Evolutionary conservation across 2,113 vertebrate genomes (phyloP), one percentile per base, ranked within the genome.

Genomic region (Nicator chloris): DNA sequence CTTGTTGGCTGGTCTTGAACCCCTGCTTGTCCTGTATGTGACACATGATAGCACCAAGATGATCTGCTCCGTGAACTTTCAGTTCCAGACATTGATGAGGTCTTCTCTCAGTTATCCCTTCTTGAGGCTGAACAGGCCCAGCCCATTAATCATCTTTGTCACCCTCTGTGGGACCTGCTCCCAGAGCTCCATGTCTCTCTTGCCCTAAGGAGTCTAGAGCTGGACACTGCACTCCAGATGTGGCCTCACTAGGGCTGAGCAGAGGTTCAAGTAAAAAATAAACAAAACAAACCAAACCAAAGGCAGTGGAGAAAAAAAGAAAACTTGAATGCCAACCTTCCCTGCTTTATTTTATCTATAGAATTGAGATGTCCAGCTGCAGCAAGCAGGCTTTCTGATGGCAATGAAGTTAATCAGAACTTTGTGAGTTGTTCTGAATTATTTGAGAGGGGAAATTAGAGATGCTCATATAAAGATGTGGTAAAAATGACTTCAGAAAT

Each of bases 241-340:
- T 40, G 35, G 16, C 15, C 49, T 56, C 26, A 47, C 49, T 14
- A 40, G n/a, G 28, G 39, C 28, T 56, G 21, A 54, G 13, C 18
- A 30, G 16, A 49, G 2, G 4, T 56, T 54, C 13, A 80, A 42
- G 21, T 2, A 22, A 12, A 50, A 14, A 28, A 11, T 21, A 22
- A n/a, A 24, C 4, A n/a, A 49, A 49, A 21, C 33, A 35, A 57
- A 57, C 15, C 15, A 44, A 44, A 17, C 42, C 42, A 37, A 42
- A 26, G 21, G 8, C 39, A 64, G 15, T 0, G 1, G n/a, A 16
- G 10, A 11, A 44, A 60, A 53, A 35, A 35, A 18, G 8, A 9
- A 63, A 65, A 51, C 37, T 30, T 45, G 18, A 78, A 54, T 66
- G 30, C 26, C 11, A 66, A 0, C 26, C 37, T 87, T 78, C 30